Evolutionary conservation across 2,113 vertebrate genomes (phyloP), one percentile per base, ranked within the genome.

Genomic region (Chaetodon auriga): DNA sequence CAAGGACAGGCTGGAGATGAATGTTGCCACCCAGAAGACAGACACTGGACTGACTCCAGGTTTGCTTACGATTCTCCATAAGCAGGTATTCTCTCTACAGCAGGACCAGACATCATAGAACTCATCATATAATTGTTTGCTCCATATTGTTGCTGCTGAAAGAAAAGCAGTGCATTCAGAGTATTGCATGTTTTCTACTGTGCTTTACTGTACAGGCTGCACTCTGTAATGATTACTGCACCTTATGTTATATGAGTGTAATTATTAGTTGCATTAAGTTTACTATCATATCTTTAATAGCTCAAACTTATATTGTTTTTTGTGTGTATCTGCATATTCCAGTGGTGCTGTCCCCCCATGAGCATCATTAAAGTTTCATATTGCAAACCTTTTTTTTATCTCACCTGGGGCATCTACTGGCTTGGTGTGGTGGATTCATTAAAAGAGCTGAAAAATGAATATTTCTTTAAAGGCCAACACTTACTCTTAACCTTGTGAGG

Each of bases 11-110:
- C 41, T 97, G 1, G 97, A 99, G 90, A 86, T 94, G 81, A 94
- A 94, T 5, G 80, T 92, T 72, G 90, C 94, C 77, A 94, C 90
- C 25, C 94, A 95, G 91, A 95, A 94, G 75, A 95, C 76, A 7
- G 95, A 95, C 35, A 92, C 91, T 5, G 94, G 93, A 19, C 95
- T 99, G 87, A 98, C 97, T n/a, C 96, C 93, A 60, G 96, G 96
- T 70, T 93, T 99, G 35, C 95, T 99, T 10, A 97, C 96, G 81
- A 87, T 94, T 77, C 94, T 99, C 70, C 97, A 99, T 82, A 97
- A 96, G 84, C 97, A 98, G 96, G 97, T 99, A 92, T 35, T 62
- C 60, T 35, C n/a, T 46, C 13, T 16, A 53, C 51, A 58, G 35
- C 18, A 48, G 15, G 6, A 43, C 36, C 12, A 19, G 18, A 61